Evolutionary conservation across 2,888 invertebrate genomes (phyloP), one percentile per base, ranked within the genome.

Genomic region (Pasiphila rectangulata): DNA sequence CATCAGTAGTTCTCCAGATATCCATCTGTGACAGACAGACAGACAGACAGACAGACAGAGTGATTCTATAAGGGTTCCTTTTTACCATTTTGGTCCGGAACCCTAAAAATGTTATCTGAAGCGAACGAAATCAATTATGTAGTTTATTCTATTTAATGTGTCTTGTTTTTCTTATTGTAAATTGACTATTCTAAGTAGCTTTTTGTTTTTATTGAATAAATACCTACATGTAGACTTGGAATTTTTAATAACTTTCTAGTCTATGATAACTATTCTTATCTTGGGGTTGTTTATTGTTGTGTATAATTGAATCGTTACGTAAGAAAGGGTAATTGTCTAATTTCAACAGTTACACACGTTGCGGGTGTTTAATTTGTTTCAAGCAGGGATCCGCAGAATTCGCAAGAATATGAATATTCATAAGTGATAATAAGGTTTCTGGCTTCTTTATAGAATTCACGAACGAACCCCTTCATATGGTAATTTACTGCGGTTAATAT

Each of bases 331-430:
- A 52, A 58, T 52, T 54, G 47, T 51, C 54, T 46, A 51, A 45
- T 46, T 37, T 34, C 21, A 51, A 47, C 52, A 45, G 29, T 48
- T 24, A 25, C 7, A 46, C 25, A 41, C 30, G 47, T 42, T 45
- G 47, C 45, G 51, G 53, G 49, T 55, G 52, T 51, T 61, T 53
- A 61, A 64, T 61, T 63, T 57, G 59, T 59, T 59, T 48, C 47
- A 56, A 45, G 45, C 38, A 47, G 39, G 54, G 47, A 46, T 47
- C 36, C 49, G 35, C 21, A 6, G 6, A 6, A 21, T 7, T 21
- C n/a, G n/a, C 21, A 4, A 9, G 17, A 10, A 46, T 46, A 64
- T 70, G 60, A 69, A 70, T 70, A 70, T 70, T 64, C 67, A 70
- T 65, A 51, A 45, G 44, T 47, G 46, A 47, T 56, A 61, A 57